A percentile compares a stretch with the other conserved stretches of the same genome.
Evolutionary conservation across 2,888 invertebrate genomes (phyloP).

Genomic region (Aethes cnicana): DNA sequence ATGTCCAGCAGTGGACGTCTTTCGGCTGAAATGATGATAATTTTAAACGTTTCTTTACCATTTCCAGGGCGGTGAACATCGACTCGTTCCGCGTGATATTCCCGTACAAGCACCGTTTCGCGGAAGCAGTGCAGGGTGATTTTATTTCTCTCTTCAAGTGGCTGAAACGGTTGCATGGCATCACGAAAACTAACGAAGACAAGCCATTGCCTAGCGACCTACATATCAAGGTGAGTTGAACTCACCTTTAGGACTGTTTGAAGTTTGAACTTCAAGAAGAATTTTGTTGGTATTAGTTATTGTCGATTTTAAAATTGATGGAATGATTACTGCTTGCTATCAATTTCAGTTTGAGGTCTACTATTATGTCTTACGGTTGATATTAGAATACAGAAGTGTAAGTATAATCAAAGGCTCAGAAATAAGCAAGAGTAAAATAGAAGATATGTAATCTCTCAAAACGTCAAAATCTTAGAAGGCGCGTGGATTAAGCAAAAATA

Average conservation of each 20-base stretch:
- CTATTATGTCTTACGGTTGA: too few species aligned
- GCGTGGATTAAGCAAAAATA: too few species aligned
- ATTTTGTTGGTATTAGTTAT: background rate
- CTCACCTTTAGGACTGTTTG: background rate
- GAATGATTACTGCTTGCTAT: too few species aligned
- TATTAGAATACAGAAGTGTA: too few species aligned
- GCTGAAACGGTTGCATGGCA: slow-evolving; percentile 92
- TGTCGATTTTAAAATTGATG: too few species aligned
- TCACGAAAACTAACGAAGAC: slow-evolving; percentile 84
- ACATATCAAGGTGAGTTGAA: slow-evolving; percentile 88
- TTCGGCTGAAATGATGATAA: too few species aligned
- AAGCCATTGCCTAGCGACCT: slow-evolving; percentile 93
- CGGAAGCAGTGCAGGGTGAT: slow-evolving; percentile 93
- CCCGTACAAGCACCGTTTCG: slow-evolving; percentile 93
- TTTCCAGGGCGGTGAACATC: slow-evolving; percentile 80
- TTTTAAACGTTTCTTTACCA: background rate
- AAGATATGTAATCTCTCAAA: too few species aligned
- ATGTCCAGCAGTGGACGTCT: too few species aligned
- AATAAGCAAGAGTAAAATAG: too few species aligned
- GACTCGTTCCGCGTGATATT: slow-evolving; percentile 87
- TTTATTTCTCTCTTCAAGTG: slow-evolving; percentile 96
- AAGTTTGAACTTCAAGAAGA: background rate
- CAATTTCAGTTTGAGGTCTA: too few species aligned
- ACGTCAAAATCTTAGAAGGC: too few species aligned
- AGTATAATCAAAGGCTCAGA: too few species aligned